Evolutionary conservation across 2,888 invertebrate species (phyloP).

Genomic region (Phengaris alcon): DNA sequence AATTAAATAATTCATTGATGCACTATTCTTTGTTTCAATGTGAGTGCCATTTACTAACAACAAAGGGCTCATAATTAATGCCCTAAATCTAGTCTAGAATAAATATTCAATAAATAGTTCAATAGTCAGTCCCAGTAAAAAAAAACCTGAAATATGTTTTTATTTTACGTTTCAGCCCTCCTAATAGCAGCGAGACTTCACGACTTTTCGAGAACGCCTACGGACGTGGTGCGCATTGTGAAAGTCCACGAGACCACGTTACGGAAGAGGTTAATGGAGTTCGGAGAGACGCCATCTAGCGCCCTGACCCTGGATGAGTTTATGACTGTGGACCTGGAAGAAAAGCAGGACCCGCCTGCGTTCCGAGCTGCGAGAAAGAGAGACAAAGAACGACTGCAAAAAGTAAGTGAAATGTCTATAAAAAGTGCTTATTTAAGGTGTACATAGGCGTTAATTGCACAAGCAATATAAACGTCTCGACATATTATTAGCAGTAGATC

Average conservation of each 20-base stretch:
- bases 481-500: no score
- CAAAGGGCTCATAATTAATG: not conserved
- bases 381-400: constrained; percentile 90
- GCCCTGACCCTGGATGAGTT: constrained; percentile 97
- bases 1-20: constrained; percentile 8
- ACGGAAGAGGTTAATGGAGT: constrained; percentile 94
- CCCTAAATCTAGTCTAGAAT: no score
- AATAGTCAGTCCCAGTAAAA: no score
- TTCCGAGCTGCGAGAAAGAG: constrained; percentile 94
- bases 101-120: no score
- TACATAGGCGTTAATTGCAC: no score
- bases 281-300: constrained; percentile 97
- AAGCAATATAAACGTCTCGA: no score
- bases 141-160: not conserved
- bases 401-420: constrained; percentile 64
- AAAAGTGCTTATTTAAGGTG: no score
- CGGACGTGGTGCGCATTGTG: constrained; percentile 95
- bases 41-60: not conserved
- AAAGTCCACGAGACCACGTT: constrained; percentile 97
- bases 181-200: constrained; percentile 96
- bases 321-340: constrained; percentile 96
- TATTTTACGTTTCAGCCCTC: constrained; percentile 81
- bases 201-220: constrained; percentile 91
- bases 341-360: constrained; percentile 97
- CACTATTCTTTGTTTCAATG: not conserved